Evolutionary conservation across 2,888 invertebrate species (phyloP).

Genomic region (Drosophila rubida): DNA sequence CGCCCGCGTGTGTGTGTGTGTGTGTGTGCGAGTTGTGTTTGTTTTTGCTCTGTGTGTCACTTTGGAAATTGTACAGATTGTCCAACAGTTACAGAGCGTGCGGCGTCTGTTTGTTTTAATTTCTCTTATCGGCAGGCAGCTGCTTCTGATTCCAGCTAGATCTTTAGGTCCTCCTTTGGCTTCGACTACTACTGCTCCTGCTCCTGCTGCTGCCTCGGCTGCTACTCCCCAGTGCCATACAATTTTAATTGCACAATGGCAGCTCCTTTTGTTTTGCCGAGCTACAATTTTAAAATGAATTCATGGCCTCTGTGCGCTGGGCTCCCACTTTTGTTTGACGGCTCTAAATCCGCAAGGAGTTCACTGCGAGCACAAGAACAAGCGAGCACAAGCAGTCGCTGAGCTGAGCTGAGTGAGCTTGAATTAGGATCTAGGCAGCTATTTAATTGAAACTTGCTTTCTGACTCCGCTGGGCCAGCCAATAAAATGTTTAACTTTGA

Average conservation of each 20-base stretch:
- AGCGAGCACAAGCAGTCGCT: not conserved
- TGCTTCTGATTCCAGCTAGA: conserved; percentile 34
- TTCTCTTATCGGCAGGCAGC: conserved; percentile 77
- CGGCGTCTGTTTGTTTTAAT: conserved; percentile 73
- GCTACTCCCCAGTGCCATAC: conserved; percentile 73
- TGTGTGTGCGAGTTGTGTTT: conserved; percentile 30
- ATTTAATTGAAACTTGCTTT: conserved; percentile 81
- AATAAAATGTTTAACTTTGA: conserved; percentile 81
- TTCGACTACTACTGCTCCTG: conserved; percentile 8
- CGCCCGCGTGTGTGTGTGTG: conserved; percentile 1
- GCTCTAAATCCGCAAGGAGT: conserved; percentile 70
- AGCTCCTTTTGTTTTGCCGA: conserved; percentile 71
- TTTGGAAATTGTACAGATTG: conserved; percentile 76
- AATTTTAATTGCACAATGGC: conserved; percentile 81
- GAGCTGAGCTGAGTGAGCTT: not conserved
- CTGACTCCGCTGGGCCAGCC: conserved; percentile 72
- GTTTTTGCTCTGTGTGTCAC: conserved; percentile 66
- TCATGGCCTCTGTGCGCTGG: conserved; percentile 68
- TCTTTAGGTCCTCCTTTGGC: not conserved
- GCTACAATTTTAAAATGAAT: conserved; percentile 78
- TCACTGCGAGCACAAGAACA: conserved; percentile 38
- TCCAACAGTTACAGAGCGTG: conserved; percentile 52
- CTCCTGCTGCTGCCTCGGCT: conserved; percentile 17
- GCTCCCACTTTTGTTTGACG: conserved; percentile 71
- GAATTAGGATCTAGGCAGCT: conserved; percentile 43